Base-by-base conservation (phyloP, 2,113 vertebrate genomes). In the Perognathus longimembris region DNA sequence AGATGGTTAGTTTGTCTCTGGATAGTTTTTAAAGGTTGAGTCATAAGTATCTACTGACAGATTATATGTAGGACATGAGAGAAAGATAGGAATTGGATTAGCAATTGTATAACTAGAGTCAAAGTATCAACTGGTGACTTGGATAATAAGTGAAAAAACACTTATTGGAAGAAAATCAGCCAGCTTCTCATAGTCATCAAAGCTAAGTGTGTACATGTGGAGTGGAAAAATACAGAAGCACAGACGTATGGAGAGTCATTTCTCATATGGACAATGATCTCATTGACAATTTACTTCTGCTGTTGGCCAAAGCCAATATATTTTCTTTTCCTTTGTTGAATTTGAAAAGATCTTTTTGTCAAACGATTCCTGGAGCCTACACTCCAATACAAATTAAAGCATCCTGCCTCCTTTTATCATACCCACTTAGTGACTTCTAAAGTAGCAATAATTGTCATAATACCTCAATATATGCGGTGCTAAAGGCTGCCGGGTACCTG, bases 11-110 rank as follows among this genome's bases (percentile, higher is more conserved):
- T n/a, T 79, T 50, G 7, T 84, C 28, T 87, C 50, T 40, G 54
- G 17, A 54, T 76, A 50, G 66, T 88, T 88, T 93, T 90, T 54
- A 11, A 91, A 92, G 80, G 38, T 86, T 45, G 40, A 88, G 50
- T 40, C 54, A 26, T 90, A 79, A 86, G 38, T 10, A 70, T 57
- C 86, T 90, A 11, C 59, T 90, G n/a, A 79, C 73, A 92, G 5
- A 64, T 42, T 82, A 85, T 63, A 81, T 38, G 9, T 17, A 92
- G 64, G 26, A 76, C 54, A 5, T 86, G 38, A 91, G 32, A 80
- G 36, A 82, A 91, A 91, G 32, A 69, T 2, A 92, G 64, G 40
- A 85, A 38, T 87, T 87, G 11, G 24, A 83, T 94, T 61, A 84
- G 69, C 54, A 92, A 88, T 42, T 83, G 11, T 42, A 22, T 74